phyloP scores from a whole-genome alignment of 1,140 invertebrate genomes.

The Tachypleus tridentatus region DNA sequence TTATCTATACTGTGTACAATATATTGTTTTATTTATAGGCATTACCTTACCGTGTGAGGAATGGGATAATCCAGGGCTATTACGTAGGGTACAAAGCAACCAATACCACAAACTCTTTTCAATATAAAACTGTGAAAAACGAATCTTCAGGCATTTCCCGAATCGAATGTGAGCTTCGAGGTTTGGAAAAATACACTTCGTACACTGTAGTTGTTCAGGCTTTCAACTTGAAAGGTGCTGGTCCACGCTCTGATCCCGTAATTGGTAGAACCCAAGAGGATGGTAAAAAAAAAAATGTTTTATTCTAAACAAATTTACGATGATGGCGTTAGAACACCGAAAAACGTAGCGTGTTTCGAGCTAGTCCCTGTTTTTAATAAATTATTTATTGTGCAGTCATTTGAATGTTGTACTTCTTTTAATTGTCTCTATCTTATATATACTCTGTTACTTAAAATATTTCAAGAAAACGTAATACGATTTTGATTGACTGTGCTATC shows the following conservation, averaged over 20 bases:
- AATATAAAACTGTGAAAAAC: constrained; percentile 26
- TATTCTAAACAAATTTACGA: not conserved
- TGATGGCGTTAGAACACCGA: not conserved
- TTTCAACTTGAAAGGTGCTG: constrained; percentile 34
- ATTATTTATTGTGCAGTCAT: not conserved
- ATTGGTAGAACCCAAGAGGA: constrained; percentile 29
- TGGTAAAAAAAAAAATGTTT: constrained; percentile 12
- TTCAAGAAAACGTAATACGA: too few species aligned
- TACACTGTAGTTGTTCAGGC: constrained; percentile 36
- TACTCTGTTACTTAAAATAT: not conserved
- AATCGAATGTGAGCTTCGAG: constrained; percentile 13
- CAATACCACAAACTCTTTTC: constrained; percentile 27
- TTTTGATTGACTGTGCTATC: too few species aligned
- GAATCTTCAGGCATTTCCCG: constrained; percentile 1
- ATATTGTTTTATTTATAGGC: too few species aligned
- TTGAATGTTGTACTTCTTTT: not conserved
- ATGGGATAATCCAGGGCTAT: constrained; percentile 34
- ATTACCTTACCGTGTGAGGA: constrained; percentile 36
- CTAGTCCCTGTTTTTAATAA: not conserved
- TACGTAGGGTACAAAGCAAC: constrained; percentile 34
- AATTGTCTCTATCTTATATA: not conserved
- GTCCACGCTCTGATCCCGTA: constrained; percentile 32
- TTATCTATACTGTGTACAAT: too few species aligned
- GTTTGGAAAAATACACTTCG: constrained; percentile 31
- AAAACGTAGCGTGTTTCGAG: not conserved